Evolutionary conservation across 2,888 invertebrate genomes (phyloP).

Genomic region (Drosophila paranaensis): DNA sequence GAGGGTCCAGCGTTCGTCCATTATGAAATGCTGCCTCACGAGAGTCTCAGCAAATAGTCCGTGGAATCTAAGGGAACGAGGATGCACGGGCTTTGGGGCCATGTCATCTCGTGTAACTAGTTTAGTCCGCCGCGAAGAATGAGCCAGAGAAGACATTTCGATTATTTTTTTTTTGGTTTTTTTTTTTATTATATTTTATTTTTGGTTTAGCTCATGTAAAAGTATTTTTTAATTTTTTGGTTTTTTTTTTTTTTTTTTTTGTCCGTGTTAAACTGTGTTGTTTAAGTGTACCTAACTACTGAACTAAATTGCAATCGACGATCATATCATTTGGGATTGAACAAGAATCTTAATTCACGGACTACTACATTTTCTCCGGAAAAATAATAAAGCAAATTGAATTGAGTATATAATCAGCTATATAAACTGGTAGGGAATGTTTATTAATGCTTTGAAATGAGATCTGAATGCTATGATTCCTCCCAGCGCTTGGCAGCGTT

Average conservation of each 20-base stretch:
- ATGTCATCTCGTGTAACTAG: conserved; percentile 34
- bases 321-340: neutral
- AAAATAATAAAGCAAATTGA: neutral
- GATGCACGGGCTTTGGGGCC: conserved; percentile 77
- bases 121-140: conserved; percentile 26
- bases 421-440: neutral
- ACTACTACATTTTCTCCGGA: neutral
- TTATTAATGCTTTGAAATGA: conserved; percentile 4
- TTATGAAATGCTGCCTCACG: conserved; percentile 80
- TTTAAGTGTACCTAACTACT: conserved; percentile 24
- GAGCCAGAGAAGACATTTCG: conserved; percentile 17
- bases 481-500: conserved; percentile 43
- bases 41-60: conserved; percentile 80
- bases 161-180: neutral
- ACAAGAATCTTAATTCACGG: neutral
- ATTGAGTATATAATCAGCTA: too few relatives aligned
- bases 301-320: neutral
- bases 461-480: neutral
- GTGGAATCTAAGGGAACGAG: conserved; percentile 75
- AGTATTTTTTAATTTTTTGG: neutral
- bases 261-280: neutral
- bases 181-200: neutral
- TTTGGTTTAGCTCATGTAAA: neutral
- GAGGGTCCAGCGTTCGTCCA: conserved; percentile 81
- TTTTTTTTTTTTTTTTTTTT: neutral